Evolutionary conservation across 2,888 invertebrate species (phyloP), one percentile per base, ranked within the genome.

Genomic region (Napeogenes sylphis): DNA sequence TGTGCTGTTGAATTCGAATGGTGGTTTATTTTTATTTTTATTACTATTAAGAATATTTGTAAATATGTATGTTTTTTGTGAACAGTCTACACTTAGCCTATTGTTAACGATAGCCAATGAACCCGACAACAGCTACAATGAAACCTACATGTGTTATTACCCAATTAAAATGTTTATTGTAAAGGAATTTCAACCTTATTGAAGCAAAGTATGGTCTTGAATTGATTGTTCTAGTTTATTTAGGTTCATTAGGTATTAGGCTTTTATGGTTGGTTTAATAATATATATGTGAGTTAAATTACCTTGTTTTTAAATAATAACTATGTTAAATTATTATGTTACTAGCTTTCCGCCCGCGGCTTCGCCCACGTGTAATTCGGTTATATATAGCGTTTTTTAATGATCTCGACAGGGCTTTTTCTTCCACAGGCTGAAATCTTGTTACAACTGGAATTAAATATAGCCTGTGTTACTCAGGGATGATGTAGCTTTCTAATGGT

Each of bases 81-180:
- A 30, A 5, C 30, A 45, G 38, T 45, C 32, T 59, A 56, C 59
- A 59, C 53, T 51, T 56, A 33, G 38, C 62, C 47, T 65, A 57
- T 62, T 67, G 58, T 65, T 67, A 63, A 68, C 63, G 67, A 65
- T 58, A 61, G 58, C 65, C 69, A 66, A 68, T 64, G 68, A 66
- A 70, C 65, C 70, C 67, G 60, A 59, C 65, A 63, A 69, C 69
- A 51, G 62, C 66, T 57, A 61, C 65, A 62, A 68, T 68, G 62
- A 60, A 56, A 54, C 59, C 65, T 61, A 58, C 62, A 59, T 58
- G 64, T 67, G 65, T 67, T 69, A 66, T 69, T 64, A 66, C 70
- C 66, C 69, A 70, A 71, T 71, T 71, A 69, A 64, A 65, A 64
- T 65, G 62, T 56, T 57, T 56, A 38, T 60, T 61, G 55, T 58